Base-by-base conservation (phyloP, 2,888 invertebrate species). In the Dryadula phaetusa region DNA sequence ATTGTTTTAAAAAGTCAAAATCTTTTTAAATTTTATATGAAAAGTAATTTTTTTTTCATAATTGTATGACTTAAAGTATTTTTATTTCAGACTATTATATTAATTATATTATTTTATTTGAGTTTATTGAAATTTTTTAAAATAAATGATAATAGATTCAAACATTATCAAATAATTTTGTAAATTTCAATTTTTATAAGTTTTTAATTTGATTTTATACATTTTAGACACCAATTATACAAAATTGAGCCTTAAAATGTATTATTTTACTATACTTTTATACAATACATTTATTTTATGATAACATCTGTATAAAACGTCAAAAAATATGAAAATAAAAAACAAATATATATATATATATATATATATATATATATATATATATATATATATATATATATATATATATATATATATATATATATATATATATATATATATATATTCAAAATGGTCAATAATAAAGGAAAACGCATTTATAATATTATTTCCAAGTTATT, bases 201-300 rank as follows among this genome's bases (percentile, higher is more conserved):
- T 14, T 37, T 6, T 14, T 12, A 46, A 20, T 46, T 12, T 4
- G 1, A 14, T 5, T 46, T 47, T 18, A 53, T 53, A 34, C 53
- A 53, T 53, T 34, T 53, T 53, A 34, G 18, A 14, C 18, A 34
- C 12, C 53, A 53, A 53, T 53, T 34, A 34, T 34, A 34, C 53
- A 53, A 34, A 53, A 53, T 53, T 34, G 53, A 6, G 32, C 18
- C 6, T 34, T 18, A 53, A 53, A 53, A 53, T 53, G 14, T 34
- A 53, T 16, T 4, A 52, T 28, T 8, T 16, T 6, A 18, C 32
- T 34, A 18, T 4, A 4, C n/a, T 32, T 7, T 28, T 25, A 18
- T 18, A 6, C n/a, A 12, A 18, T 53, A 34, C 32, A 14, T 34
- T 14, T 18, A 20, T 34, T 32, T 16, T 16, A 53, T 10, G 16